Percentiles rank a stretch among this genome's conserved stretches.
Evolutionary conservation across 2,797 vertebrate species (phyloP).

Genomic region (Molossus molossus): DNA sequence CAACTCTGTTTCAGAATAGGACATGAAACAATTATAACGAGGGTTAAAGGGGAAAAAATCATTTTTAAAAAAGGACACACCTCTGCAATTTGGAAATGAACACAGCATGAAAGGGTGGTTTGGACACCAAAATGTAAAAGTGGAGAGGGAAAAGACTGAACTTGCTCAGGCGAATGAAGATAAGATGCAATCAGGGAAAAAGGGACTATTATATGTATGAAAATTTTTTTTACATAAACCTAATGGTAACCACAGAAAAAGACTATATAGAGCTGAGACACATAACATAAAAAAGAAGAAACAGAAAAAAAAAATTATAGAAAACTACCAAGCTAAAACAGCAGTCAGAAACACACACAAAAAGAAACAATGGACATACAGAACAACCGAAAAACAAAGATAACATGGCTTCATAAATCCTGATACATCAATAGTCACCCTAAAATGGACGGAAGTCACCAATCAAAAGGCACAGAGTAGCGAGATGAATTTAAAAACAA

Average conservation of each 20-base stretch:
- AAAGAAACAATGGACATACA: neutral
- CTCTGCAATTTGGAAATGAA: neutral
- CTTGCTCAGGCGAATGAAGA: no score
- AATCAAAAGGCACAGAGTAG: no score
- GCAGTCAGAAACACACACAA: neutral
- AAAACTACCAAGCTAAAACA: neutral
- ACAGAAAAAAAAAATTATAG: neutral
- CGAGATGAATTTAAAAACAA: no score
- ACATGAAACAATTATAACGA: neutral
- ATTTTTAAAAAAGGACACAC: neutral
- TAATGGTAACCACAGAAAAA: neutral
- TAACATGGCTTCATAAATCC: neutral
- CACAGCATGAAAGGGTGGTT: neutral
- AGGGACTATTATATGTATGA: neutral
- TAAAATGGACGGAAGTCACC: neutral
- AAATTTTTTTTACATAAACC: neutral
- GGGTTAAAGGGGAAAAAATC: neutral
- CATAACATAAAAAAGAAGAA: neutral
- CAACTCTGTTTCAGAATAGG: neutral
- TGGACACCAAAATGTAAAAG: neutral
- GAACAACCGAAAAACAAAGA: neutral
- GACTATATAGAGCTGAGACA: neutral
- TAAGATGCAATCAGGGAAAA: neutral
- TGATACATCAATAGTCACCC: neutral
- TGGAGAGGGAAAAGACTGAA: neutral